These are phyloP conservation scores for Thymelicus acteon DNA, from an alignment of 2,888 invertebrate species.

Conservation along the genomic window DNA sequence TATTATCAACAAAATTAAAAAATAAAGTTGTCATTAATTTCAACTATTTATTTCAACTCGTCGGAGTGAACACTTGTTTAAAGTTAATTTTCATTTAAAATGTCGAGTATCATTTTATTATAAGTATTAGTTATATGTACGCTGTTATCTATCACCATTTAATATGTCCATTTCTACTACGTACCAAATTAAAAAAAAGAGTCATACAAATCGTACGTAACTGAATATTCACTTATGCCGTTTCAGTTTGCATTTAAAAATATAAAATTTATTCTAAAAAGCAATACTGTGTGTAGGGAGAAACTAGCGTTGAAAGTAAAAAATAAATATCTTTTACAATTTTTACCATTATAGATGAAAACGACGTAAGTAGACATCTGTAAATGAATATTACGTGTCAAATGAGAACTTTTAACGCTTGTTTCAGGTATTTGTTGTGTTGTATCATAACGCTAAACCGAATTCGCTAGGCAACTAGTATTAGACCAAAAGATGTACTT, in stretches of 20 bases:
- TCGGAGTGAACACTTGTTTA: background rate
- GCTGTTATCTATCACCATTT: no score
- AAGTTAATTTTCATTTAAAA: background rate
- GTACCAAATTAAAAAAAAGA: no score
- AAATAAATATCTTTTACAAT: constrained; percentile 4
- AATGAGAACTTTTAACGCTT: constrained; percentile 1
- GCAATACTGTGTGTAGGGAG: background rate
- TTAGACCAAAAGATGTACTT: constrained; percentile 80
- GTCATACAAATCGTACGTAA: no score
- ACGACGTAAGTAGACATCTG: background rate
- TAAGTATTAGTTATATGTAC: background rate
- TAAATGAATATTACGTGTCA: background rate
- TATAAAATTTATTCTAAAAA: background rate
- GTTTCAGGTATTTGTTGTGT: background rate
- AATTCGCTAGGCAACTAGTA: constrained; percentile 68
- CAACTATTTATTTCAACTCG: no score
- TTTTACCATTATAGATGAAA: background rate
- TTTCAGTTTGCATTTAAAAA: constrained; percentile 32
- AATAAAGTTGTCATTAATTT: background rate
- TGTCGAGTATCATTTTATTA: background rate
- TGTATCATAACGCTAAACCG: constrained; percentile 57
- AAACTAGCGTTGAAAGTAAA: constrained; percentile 13
- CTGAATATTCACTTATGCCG: background rate
- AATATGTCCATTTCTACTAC: background rate
- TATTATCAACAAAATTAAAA: background rate